Evolutionary conservation across 92 coral and sea anemone genomes (phyloP).

Genomic region (Diadumene lineata): DNA sequence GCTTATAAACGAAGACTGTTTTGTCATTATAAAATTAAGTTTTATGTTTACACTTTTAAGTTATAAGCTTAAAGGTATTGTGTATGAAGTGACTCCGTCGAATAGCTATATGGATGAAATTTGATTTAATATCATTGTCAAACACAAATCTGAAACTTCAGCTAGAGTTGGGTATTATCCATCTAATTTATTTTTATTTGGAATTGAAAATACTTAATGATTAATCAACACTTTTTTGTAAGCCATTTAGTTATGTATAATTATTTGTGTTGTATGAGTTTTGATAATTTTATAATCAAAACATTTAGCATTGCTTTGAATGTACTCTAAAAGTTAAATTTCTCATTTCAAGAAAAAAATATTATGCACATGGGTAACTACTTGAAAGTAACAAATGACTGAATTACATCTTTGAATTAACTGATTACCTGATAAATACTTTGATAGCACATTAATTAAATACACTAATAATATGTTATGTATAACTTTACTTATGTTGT

Average conservation of each 20-base stretch:
- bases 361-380: no score
- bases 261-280: not conserved
- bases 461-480: not conserved
- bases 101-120: no score
- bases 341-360: no score
- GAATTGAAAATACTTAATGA: not conserved
- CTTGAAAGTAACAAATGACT: no score
- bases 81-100: not conserved
- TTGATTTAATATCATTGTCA: slow-evolving; percentile 1
- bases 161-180: not conserved
- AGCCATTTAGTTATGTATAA: not conserved
- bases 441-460: not conserved
- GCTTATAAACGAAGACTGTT: not conserved
- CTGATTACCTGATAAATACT: not conserved
- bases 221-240: not conserved
- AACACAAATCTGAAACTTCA: not conserved
- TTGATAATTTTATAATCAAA: not conserved
- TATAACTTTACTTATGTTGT: not conserved
- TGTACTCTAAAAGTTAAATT: no score
- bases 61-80: not conserved
- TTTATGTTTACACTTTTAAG: not conserved
- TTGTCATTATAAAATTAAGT: not conserved
- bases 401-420: no score
- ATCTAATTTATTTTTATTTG: no score
- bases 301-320: not conserved